Conservation (phyloP, 2,888 invertebrate genomes). For the Formica aserva region DNA sequence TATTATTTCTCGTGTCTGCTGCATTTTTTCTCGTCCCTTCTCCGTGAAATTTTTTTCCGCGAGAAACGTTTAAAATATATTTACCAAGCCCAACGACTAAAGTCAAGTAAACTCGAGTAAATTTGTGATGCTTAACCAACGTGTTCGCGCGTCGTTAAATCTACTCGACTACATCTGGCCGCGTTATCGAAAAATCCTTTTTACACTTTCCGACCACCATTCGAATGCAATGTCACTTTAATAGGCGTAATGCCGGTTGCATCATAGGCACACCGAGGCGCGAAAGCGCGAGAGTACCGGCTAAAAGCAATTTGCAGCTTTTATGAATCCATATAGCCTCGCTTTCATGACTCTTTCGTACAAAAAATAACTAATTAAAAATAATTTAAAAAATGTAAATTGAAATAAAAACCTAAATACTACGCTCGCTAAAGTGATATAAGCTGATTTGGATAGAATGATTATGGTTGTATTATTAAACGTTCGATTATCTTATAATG, state of each 20-base stretch:
- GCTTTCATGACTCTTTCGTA: background rate
- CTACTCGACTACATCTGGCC: background rate
- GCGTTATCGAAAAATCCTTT: background rate
- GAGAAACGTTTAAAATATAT: background rate
- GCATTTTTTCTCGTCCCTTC: background rate
- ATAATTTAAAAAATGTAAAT: background rate
- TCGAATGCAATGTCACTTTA: background rate
- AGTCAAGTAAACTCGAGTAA: conserved; percentile 21
- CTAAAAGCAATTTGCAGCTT: conserved; percentile 38
- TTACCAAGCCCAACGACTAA: background rate
- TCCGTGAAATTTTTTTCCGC: background rate
- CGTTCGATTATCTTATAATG: background rate
- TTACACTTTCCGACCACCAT: background rate
- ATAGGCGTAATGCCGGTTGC: background rate
- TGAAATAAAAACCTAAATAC: background rate
- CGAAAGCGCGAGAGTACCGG: background rate
- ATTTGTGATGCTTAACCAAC: background rate
- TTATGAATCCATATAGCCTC: conserved; percentile 26
- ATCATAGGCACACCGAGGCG: background rate
- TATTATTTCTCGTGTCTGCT: conserved; percentile 29
- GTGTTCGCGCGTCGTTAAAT: background rate
- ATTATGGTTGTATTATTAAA: conserved; percentile 36
- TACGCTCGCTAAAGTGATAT: too few species aligned
- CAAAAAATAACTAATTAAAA: conserved; percentile 27
- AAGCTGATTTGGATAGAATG: conserved; percentile 6